Conservation (phyloP, 1,140 invertebrate genomes). For the Aphidius ervi region DNA sequence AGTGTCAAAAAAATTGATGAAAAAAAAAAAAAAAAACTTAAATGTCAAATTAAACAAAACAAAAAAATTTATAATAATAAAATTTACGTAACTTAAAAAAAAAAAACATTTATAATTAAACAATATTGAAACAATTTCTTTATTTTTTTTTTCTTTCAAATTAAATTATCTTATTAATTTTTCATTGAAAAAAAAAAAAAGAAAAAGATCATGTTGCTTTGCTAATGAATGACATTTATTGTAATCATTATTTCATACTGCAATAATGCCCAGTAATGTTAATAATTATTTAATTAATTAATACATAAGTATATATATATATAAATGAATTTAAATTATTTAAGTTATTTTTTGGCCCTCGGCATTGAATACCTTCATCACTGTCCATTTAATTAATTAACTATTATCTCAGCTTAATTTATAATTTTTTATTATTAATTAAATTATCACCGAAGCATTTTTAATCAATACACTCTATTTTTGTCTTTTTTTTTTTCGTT, state of each 20-base stretch:
- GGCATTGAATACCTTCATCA: constrained; percentile 8
- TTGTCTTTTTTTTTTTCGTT: constrained; percentile 24
- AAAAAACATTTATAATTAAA: no score
- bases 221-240: background rate
- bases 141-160: background rate
- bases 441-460: constrained; percentile 12
- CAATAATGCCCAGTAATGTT: constrained; percentile 29
- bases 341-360: background rate
- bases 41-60: no score
- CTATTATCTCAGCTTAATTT: constrained; percentile 1
- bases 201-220: background rate
- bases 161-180: background rate
- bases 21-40: no score
- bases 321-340: constrained; percentile 12
- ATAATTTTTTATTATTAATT: constrained; percentile 1
- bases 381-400: constrained; percentile 5
- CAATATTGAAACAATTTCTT: no score
- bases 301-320: constrained; percentile 2
- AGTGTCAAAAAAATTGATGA: no score
- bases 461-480: background rate
- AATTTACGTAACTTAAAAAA: no score
- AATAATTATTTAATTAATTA: constrained; percentile 20
- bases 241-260: constrained; percentile 23
- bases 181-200: constrained; percentile 5
- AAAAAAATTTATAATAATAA: no score